Percentiles rank a stretch among this genome's conserved stretches.
These are phyloP conservation scores for Virgularia gustaviana DNA, from an alignment of 92 coral and sea anemone genomes.

Conservation along the genomic window DNA sequence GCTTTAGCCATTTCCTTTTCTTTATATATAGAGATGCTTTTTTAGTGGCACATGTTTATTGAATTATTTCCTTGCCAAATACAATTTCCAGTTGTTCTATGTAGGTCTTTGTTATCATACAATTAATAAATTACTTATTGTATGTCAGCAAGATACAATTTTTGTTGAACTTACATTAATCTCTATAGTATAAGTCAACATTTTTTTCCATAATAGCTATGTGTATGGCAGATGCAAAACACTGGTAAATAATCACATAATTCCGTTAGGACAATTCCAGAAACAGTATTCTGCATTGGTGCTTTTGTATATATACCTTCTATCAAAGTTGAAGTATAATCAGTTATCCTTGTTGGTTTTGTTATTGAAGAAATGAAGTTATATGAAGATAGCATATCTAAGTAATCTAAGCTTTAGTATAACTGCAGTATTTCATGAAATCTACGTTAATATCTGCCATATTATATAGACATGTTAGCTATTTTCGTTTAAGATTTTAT, in stretches of 20 bases:
- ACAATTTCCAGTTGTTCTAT: neutral
- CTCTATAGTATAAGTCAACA: no score
- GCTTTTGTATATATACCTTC: conserved; percentile 58
- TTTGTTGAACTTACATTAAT: neutral
- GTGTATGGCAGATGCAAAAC: conserved; percentile 25
- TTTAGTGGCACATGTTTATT: neutral
- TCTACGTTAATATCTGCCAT: conserved; percentile 48
- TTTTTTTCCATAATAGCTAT: neutral
- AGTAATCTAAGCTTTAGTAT: conserved; percentile 36
- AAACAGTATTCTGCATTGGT: conserved; percentile 13
- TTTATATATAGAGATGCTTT: neutral
- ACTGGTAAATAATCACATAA: conserved; percentile 56
- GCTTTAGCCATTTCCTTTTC: neutral
- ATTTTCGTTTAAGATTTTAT: conserved; percentile 34
- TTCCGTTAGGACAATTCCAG: conserved; percentile 47
- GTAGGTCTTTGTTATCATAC: neutral
- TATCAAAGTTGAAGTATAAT: no score
- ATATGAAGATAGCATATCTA: conserved; percentile 54
- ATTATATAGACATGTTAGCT: conserved; percentile 36
- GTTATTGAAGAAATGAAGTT: conserved; percentile 50
- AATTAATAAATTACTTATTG: no score
- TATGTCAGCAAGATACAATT: neutral
- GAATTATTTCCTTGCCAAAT: neutral
- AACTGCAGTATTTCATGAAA: conserved; percentile 31
- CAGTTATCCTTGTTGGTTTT: no score